A percentile compares a stretch with the other conserved stretches of the same genome.
Conservation (phyloP, 2,888 invertebrate genomes). For the Archaeoteleia sp. region DNA sequence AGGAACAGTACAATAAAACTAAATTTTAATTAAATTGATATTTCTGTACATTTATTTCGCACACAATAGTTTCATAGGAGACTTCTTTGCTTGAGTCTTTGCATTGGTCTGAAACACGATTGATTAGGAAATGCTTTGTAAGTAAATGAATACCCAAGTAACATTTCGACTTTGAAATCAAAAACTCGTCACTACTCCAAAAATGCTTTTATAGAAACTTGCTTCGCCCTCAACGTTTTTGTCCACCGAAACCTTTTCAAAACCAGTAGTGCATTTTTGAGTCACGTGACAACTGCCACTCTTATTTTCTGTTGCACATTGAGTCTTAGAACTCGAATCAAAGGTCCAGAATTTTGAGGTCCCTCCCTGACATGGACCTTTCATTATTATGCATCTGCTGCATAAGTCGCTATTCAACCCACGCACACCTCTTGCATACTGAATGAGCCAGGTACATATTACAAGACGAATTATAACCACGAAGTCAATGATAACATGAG, state of each 20-base stretch:
- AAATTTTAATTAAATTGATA: too few species aligned
- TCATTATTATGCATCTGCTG: conserved; percentile 51
- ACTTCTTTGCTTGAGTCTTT: too few species aligned
- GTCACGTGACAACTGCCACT: conserved; percentile 29
- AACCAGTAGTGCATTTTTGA: conserved; percentile 38
- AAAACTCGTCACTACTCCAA: conserved; percentile 15
- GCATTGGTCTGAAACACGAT: too few species aligned
- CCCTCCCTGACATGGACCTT: conserved; percentile 24
- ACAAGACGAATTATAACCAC: conserved; percentile 43
- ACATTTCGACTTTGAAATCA: conserved; percentile 34
- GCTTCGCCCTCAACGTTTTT: conserved; percentile 16
- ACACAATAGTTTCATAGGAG: too few species aligned
- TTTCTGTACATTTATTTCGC: too few species aligned
- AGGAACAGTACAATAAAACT: too few species aligned
- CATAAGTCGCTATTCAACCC: conserved; percentile 39
- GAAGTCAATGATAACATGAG: conserved; percentile 28
- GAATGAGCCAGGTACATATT: conserved; percentile 43
- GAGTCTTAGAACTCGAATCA: conserved; percentile 18
- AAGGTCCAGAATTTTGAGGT: conserved; percentile 24
- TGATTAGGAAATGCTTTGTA: too few species aligned
- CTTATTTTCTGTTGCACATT: conserved; percentile 9
- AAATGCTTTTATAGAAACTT: too few species aligned
- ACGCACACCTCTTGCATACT: conserved; percentile 42
- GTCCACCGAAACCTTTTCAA: conserved; percentile 33
- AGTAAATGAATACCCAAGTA: conserved; percentile 20